These are phyloP conservation scores for Blastomussa wellsi DNA, from an alignment of 92 coral and sea anemone species.

Conservation along the genomic window DNA sequence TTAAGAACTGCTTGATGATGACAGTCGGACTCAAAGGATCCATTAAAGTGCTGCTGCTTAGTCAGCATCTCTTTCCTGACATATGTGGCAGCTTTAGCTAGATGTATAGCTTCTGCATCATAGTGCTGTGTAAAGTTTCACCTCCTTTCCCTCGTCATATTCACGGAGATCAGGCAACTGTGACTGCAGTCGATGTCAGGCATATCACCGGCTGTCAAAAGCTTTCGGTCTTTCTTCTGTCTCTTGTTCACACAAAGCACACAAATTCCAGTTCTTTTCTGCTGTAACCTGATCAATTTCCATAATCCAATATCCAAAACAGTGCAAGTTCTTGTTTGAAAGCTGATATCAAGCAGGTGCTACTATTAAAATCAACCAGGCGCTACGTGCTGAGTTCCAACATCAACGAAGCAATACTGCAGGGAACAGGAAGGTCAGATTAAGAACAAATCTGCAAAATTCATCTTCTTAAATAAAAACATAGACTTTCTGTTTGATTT, in stretches of 20 bases:
- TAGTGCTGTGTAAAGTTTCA: slow-evolving; percentile 10
- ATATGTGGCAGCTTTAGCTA: background rate
- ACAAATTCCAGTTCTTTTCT: slow-evolving; percentile 48
- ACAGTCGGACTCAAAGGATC: slow-evolving; percentile 8
- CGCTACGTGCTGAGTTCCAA: no score
- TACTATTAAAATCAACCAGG: no score
- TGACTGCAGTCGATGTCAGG: slow-evolving; percentile 39
- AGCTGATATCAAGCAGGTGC: no score
- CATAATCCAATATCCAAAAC: slow-evolving; percentile 7
- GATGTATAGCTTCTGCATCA: no score
- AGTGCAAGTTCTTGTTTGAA: no score
- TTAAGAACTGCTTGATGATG: slow-evolving; percentile 46
- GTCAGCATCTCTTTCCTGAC: slow-evolving; percentile 25
- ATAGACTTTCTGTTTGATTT: no score
- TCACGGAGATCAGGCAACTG: slow-evolving; percentile 34
- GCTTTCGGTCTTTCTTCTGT: slow-evolving; percentile 43
- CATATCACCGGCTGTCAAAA: slow-evolving; percentile 50
- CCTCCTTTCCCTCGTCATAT: slow-evolving; percentile 43
- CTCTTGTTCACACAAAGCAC: slow-evolving; percentile 40
- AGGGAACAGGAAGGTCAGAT: no score
- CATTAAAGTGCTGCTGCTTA: slow-evolving; percentile 11
- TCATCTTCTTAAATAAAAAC: no score
- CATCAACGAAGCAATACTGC: no score
- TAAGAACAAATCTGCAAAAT: no score
- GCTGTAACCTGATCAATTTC: slow-evolving; percentile 20